Conservation (phyloP, 1,140 invertebrate species). For the Aporrectodea caliginosa region DNA sequence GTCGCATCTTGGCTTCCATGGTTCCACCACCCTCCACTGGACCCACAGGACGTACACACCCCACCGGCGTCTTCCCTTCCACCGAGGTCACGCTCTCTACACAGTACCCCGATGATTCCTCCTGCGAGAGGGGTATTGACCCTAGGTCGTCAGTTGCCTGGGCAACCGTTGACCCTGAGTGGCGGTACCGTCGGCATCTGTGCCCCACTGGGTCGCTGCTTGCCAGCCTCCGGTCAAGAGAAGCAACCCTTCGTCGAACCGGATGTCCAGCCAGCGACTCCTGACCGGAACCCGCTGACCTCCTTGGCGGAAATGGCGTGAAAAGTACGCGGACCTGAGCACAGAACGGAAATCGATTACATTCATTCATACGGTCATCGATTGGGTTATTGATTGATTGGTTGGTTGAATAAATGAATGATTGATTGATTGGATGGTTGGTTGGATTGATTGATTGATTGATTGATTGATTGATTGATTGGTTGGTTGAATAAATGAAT, state of each 20-base stretch:
- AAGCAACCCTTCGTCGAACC: no score
- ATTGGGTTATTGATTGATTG: no score
- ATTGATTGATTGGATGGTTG: no score
- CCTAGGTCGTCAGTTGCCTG: neutral
- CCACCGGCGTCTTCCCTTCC: neutral
- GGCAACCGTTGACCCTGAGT: neutral
- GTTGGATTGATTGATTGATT: no score
- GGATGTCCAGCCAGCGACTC: no score
- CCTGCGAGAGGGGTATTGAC: neutral
- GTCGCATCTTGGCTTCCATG: neutral
- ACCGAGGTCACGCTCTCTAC: neutral
- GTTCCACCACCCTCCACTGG: neutral
- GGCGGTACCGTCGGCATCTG: neutral
- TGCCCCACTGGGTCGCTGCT: neutral
- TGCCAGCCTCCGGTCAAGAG: no score
- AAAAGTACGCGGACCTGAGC: neutral
- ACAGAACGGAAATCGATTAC: neutral
- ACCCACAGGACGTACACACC: no score
- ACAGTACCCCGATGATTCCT: neutral
- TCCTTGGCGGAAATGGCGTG: neutral
- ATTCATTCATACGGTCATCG: neutral
- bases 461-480: no score
- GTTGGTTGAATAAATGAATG: no score
- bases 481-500: no score
- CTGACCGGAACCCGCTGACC: no score